Base-by-base conservation (phyloP, 2,113 vertebrate genomes). In the Muntiacus reevesi region DNA sequence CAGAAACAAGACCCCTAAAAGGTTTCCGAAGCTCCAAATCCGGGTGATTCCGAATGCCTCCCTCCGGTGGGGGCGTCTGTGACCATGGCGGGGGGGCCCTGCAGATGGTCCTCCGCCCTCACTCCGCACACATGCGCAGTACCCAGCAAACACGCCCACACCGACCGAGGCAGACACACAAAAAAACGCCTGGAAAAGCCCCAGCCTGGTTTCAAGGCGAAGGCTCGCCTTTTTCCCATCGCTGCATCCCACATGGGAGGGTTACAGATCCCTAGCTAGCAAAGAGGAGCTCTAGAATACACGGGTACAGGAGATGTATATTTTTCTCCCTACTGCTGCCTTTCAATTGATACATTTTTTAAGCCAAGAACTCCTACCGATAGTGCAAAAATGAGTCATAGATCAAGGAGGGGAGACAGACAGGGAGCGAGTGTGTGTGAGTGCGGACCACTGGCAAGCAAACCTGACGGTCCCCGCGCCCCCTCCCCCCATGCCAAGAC, bases 401-500 rank as follows among this genome's bases (percentile, higher is more conserved):
- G 98, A 99, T 98, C 98, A 98, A 97, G 98, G 98, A 98, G 95
- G 21, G 83, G 97, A 94, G 3, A 98, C 60, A 6, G 98, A 98
- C 98, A 97, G 97, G 98, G 96, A 97, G 98, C 92, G 97, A 98
- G 98, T 97, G 98, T 95, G 43, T 57, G 97, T 90, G 97, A 98
- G 98, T 97, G 97, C 98, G 98, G 99, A 98, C 98, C 98, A 98
- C 97, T 98, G 98, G 99, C 98, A 98, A 97, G 98, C 97, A 98
- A 98, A 98, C 98, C 99, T 99, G 99, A 99, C 98, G 98, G 98
- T 98, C 98, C 99, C 98, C 98, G 98, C 98, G 97, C 97, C 97
- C 98, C 98, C 96, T 98, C 98, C 97, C 98, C 99, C 99, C 99
- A 99, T 98, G 99, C 99, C 99, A 99, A 99, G 99, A 99, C 99